Base-by-base conservation (phyloP, 2,797 vertebrate genomes). In the Chelonia mydas region DNA sequence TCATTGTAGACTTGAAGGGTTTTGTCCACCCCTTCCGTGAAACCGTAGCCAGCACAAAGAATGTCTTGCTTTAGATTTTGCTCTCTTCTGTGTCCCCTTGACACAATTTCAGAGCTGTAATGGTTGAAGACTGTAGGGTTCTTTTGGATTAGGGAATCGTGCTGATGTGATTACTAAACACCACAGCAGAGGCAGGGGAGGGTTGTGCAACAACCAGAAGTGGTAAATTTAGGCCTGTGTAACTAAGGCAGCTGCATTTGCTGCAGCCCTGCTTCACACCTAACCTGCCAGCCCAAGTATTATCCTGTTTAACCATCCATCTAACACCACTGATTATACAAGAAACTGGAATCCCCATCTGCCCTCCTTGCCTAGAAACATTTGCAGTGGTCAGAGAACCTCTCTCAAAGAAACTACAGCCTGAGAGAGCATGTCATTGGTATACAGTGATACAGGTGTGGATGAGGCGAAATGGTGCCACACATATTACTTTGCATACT, bases 331-430 rank as follows among this genome's bases (percentile, higher is more conserved):
- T 49, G 74, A 77, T 16, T 12, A 28, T 77, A 47, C 45, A 77
- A 47, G 74, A 3, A 27, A 31, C 45, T 31, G 6, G 27, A 28
- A 7, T 77, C 45, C 45, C 45, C 45, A 77, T 27, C n/a, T 94
- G 87, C 51, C 61, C 53, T 84, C 65, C 78, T 54, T 77, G 41
- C 81, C n/a, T 3, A 65, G 49, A 86, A 79, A 53, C 17, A 72
- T 72, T 79, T 92, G 68, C 72, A 76, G 68, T 83, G 85, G 72
- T 57, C 91, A 84, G 1, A 91, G 78, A 88, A 59, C 21, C 23
- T 91, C 81, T 90, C 37, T 37, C 28, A 13, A 11, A 1, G 10
- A 61, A 16, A 68, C 0, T 51, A 37, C 1, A 9, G 57, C 47
- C 16, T 78, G 74, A 76, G 45, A 28, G 13, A 45, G 45, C 28